These are phyloP conservation scores for Acropternis orthonyx DNA, from an alignment of 2,797 vertebrate genomes.

Conservation along the genomic window DNA sequence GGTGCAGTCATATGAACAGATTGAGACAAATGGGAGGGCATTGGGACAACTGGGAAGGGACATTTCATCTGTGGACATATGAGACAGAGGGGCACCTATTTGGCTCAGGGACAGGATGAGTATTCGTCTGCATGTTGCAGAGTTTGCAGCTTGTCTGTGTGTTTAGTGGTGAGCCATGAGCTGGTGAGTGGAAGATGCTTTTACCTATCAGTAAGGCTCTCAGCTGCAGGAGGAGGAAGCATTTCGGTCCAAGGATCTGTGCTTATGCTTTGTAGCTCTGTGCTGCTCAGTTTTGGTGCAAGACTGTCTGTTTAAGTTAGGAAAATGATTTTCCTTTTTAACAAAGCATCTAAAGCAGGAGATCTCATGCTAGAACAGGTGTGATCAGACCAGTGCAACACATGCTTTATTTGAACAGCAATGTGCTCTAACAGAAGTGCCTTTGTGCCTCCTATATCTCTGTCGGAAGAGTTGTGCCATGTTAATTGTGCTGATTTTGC, in stretches of 20 bases:
- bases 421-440: neutral
- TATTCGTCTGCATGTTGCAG: neutral
- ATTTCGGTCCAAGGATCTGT: neutral
- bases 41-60: neutral
- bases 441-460: neutral
- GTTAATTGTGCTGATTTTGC: neutral
- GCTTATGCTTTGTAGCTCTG: neutral
- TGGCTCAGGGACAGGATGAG: neutral
- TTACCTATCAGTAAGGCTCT: neutral
- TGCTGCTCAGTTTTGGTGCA: neutral
- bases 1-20: neutral
- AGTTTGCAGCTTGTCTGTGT: neutral
- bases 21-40: neutral
- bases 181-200: neutral
- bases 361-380: neutral
- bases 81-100: too few species aligned
- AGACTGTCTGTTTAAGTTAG: fast-evolving
- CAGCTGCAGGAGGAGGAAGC: neutral
- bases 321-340: neutral
- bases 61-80: fast-evolving
- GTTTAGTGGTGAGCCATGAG: neutral
- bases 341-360: neutral
- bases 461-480: neutral
- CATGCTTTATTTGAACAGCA: neutral
- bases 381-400: neutral